Conservation (phyloP, 2,888 invertebrate genomes). For the Pyrgus malvae region DNA sequence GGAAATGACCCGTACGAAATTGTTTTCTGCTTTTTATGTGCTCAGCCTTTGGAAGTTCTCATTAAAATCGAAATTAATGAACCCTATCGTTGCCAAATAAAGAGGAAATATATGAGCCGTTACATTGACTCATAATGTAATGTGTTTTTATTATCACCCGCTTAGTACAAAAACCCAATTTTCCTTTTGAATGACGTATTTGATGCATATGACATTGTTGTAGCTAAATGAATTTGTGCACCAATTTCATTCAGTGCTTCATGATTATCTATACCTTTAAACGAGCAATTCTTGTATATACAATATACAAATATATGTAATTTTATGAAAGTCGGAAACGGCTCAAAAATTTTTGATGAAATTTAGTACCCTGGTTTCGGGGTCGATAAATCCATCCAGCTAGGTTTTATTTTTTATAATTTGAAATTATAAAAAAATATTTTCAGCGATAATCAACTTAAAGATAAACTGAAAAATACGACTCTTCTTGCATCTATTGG, state of each 20-base stretch:
- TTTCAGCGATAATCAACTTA: too few relatives aligned
- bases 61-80: slow-evolving; percentile 28
- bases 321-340: too few relatives aligned
- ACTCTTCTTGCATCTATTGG: too few relatives aligned
- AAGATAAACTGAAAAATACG: too few relatives aligned
- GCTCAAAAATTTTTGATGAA: too few relatives aligned
- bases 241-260: neutral
- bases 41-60: neutral
- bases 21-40: neutral
- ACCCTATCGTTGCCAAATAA: slow-evolving; percentile 27
- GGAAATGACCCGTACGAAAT: slow-evolving; percentile 4
- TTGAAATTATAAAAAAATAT: too few relatives aligned
- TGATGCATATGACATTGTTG: neutral
- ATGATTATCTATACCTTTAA: too few relatives aligned
- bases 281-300: too few relatives aligned
- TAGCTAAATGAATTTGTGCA: neutral
- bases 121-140: slow-evolving; percentile 13
- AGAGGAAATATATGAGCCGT: slow-evolving; percentile 30
- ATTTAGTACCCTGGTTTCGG: too few relatives aligned
- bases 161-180: slow-evolving; percentile 26
- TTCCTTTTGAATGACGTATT: slow-evolving; percentile 12
- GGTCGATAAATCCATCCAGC: too few relatives aligned
- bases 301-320: too few relatives aligned
- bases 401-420: too few relatives aligned
- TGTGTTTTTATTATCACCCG: slow-evolving; percentile 13